A percentile compares a stretch with the other conserved stretches of the same genome.
These are phyloP conservation scores for Phyllostomus hastatus DNA, from an alignment of 2,113 vertebrate genomes.

Conservation along the genomic window DNA sequence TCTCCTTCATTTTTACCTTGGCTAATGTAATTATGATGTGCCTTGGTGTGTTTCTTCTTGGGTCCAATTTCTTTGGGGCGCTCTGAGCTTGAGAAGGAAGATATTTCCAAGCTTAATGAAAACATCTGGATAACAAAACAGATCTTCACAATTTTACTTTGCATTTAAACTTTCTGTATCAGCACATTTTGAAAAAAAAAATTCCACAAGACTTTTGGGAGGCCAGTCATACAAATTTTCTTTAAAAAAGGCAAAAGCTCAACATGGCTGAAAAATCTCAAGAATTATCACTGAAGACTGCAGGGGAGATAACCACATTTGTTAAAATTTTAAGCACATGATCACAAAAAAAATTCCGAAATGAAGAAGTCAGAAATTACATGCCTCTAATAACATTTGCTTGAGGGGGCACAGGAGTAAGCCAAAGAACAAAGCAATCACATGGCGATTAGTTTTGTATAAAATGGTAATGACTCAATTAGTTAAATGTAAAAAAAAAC, in stretches of 20 bases:
- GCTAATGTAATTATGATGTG: no score
- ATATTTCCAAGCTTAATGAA: background rate
- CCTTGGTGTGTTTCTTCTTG: no score
- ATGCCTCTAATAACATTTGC: background rate
- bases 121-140: background rate
- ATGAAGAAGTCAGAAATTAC: background rate
- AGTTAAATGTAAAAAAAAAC: slow-evolving; percentile 24
- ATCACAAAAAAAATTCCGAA: background rate
- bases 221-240: background rate
- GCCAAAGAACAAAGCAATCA: background rate
- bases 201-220: background rate
- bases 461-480: slow-evolving; percentile 41
- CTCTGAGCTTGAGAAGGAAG: background rate
- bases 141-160: background rate
- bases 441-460: background rate
- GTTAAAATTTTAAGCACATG: background rate
- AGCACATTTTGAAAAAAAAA: background rate
- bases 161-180: background rate
- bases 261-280: background rate
- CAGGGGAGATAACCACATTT: background rate
- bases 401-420: background rate
- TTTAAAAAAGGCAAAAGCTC: background rate
- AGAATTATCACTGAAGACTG: background rate
- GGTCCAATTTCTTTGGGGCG: no score
- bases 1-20: no score